Conservation (phyloP, 2,888 invertebrate genomes). For the Amitus sp. region DNA sequence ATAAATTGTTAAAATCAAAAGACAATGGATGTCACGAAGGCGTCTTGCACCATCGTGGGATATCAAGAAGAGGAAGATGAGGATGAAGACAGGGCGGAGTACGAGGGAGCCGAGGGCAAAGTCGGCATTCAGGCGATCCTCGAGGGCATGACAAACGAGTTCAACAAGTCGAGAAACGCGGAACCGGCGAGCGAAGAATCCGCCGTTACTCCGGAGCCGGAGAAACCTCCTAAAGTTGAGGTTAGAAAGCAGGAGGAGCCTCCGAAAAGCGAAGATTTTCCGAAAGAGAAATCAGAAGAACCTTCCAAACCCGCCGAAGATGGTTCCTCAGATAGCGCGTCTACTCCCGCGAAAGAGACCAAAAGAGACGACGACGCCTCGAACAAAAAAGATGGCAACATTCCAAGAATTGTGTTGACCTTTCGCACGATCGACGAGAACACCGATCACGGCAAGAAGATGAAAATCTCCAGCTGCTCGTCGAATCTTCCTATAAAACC, state of each 20-base stretch:
- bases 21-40: slow-evolving; percentile 47
- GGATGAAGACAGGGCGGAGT: slow-evolving; percentile 51
- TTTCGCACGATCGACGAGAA: slow-evolving; percentile 69
- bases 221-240: slow-evolving; percentile 20
- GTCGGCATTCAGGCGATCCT: slow-evolving; percentile 62
- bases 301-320: slow-evolving; percentile 11
- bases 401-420: slow-evolving; percentile 73
- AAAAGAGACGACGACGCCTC: slow-evolving; percentile 11
- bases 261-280: neutral
- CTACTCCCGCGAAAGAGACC: neutral
- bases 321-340: neutral
- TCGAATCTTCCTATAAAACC: slow-evolving; percentile 60
- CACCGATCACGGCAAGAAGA: slow-evolving; percentile 61
- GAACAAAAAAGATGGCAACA: slow-evolving; percentile 55
- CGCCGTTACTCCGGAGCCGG: slow-evolving; percentile 6
- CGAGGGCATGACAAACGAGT: slow-evolving; percentile 63
- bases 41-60: slow-evolving; percentile 48
- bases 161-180: slow-evolving; percentile 52
- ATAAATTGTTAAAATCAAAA: too few relatives aligned
- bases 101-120: slow-evolving; percentile 50
- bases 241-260: slow-evolving; percentile 33
- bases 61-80: slow-evolving; percentile 49
- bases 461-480: slow-evolving; percentile 61
- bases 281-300: slow-evolving; percentile 5
- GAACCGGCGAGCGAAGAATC: too few relatives aligned